Evolutionary conservation across 1,140 invertebrate species (phyloP).

Genomic region (Drosophila rufa): DNA sequence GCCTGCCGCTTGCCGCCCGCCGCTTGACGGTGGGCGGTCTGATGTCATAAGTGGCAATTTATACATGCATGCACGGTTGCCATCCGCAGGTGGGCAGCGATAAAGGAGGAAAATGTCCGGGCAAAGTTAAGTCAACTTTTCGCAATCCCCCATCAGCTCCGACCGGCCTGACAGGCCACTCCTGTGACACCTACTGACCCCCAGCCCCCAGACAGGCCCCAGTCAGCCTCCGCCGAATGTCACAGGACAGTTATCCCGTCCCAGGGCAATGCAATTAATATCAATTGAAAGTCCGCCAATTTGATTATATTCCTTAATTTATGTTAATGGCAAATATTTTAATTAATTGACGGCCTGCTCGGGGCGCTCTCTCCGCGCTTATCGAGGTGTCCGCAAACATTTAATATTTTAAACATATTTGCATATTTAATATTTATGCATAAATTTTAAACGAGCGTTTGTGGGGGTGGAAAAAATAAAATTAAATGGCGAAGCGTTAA

Average conservation of each 20-base stretch:
- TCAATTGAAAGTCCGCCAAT: slow-evolving; percentile 72
- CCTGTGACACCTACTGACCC: slow-evolving; percentile 14
- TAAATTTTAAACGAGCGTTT: slow-evolving; percentile 9
- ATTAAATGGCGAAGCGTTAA: slow-evolving; percentile 13
- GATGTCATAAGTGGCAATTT: slow-evolving; percentile 71
- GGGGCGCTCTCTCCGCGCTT: background rate
- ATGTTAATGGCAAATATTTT: slow-evolving; percentile 81
- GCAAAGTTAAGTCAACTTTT: slow-evolving; percentile 52
- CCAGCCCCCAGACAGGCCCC: no score
- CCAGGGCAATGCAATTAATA: slow-evolving; percentile 68
- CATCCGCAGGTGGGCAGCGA: background rate
- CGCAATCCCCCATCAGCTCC: slow-evolving; percentile 26
- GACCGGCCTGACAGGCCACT: slow-evolving; percentile 32
- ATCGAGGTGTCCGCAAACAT: slow-evolving; percentile 46
- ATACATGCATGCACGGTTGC: slow-evolving; percentile 26
- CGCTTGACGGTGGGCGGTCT: background rate
- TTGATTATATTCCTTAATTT: slow-evolving; percentile 75
- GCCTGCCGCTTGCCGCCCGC: background rate
- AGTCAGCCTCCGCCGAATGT: background rate
- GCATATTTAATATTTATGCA: slow-evolving; percentile 51
- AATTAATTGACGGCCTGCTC: slow-evolving; percentile 59
- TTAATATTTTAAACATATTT: slow-evolving; percentile 54
- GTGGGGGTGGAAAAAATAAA: slow-evolving; percentile 5
- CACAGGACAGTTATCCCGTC: slow-evolving; percentile 6
- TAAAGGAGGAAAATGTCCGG: slow-evolving; percentile 1